Conservation (phyloP, 2,888 invertebrate species). For the Pyrochroa serraticornis region DNA sequence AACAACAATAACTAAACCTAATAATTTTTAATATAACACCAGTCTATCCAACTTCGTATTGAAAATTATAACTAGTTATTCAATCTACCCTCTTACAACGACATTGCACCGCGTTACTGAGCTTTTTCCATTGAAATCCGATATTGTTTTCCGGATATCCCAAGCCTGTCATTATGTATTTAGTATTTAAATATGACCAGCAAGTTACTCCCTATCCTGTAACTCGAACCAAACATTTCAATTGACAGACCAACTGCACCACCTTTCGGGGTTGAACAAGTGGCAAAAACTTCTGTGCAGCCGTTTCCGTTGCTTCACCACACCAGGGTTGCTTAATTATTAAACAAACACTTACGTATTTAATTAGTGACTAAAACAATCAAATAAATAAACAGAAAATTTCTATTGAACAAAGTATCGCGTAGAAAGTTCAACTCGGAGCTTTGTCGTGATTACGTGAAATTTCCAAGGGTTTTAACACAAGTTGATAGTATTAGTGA, state of each 20-base stretch:
- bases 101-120: too few relatives aligned
- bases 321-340: constrained; percentile 16
- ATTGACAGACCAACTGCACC: not conserved
- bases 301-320: constrained; percentile 26
- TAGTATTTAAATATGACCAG: constrained; percentile 33
- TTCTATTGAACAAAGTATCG: too few relatives aligned
- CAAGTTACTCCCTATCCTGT: not conserved
- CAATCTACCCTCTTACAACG: too few relatives aligned
- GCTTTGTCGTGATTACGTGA: not conserved
- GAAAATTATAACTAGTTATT: too few relatives aligned
- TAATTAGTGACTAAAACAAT: constrained; percentile 4
- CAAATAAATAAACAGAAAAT: too few relatives aligned
- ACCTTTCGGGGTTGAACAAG: constrained; percentile 20
- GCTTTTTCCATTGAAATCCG: constrained; percentile 34
- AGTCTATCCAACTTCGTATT: too few relatives aligned
- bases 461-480: constrained; percentile 6
- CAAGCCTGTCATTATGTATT: constrained; percentile 48
- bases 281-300: constrained; percentile 28
- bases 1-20: too few relatives aligned
- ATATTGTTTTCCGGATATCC: constrained; percentile 48
- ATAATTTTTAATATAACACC: too few relatives aligned
- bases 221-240: not conserved
- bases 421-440: too few relatives aligned
- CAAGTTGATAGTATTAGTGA: constrained; percentile 7
- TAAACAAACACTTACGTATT: constrained; percentile 19